Conservation (phyloP, 2,113 vertebrate genomes). For the Salvelinus namaycush region DNA sequence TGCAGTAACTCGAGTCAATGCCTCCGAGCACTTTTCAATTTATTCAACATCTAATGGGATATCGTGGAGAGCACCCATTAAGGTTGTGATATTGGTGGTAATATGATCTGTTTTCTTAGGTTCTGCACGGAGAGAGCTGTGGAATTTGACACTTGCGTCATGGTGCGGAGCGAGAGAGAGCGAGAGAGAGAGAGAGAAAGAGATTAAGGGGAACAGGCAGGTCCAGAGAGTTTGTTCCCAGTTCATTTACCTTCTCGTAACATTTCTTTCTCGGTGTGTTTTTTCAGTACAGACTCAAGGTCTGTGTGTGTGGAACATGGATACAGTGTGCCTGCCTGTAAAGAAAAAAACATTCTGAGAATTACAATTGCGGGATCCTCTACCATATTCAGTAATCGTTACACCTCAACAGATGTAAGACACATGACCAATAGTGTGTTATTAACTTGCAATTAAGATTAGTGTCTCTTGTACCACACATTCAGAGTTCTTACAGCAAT, state of each 20-base stretch:
- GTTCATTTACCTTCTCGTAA: slow-evolving; percentile 12
- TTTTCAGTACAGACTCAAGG: background rate
- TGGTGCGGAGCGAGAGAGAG: slow-evolving; percentile 5
- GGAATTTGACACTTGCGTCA: slow-evolving; percentile 54
- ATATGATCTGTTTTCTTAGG: slow-evolving; percentile 57
- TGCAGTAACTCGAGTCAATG: slow-evolving; percentile 50
- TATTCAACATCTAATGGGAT: slow-evolving; percentile 36
- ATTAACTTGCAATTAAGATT: background rate
- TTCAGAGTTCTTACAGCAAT: background rate
- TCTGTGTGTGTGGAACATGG: background rate
- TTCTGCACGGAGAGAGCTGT: slow-evolving; percentile 70
- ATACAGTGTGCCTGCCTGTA: background rate
- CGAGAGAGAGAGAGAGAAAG: background rate
- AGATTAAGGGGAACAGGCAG: slow-evolving; percentile 23
- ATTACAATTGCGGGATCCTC: background rate
- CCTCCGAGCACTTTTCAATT: slow-evolving; percentile 23
- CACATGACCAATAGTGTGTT: background rate
- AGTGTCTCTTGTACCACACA: background rate
- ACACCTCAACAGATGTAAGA: background rate
- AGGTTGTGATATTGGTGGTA: slow-evolving; percentile 11
- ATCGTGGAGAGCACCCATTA: slow-evolving; percentile 39
- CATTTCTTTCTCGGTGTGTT: background rate
- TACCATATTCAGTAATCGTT: background rate
- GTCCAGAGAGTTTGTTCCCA: slow-evolving; percentile 17
- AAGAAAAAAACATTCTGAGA: background rate